Evolutionary conservation across 1,140 invertebrate genomes (phyloP).

Genomic region (Brachionus asplanchnoidis): DNA sequence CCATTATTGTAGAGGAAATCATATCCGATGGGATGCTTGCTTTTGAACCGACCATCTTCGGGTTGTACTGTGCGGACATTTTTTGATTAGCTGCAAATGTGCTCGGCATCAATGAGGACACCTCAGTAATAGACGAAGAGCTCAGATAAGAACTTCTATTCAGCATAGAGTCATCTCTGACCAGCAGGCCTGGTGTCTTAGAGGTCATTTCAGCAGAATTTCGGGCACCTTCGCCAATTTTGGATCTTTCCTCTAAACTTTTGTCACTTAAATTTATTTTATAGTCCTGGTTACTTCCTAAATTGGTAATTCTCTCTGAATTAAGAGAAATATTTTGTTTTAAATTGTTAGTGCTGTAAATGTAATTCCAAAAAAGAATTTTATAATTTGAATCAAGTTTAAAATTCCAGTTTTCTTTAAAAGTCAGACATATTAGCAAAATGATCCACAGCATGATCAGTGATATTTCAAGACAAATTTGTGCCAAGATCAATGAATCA

Average conservation of each 20-base stretch:
- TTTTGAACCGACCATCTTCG: neutral
- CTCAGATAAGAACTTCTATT: constrained; percentile 23
- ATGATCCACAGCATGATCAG: neutral
- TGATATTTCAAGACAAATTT: neutral
- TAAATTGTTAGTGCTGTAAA: neutral
- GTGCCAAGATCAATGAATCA: neutral
- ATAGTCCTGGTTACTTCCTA: neutral
- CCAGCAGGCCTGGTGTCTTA: neutral
- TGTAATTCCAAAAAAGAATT: neutral
- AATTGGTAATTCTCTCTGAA: neutral
- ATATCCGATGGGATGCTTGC: neutral
- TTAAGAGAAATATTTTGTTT: neutral
- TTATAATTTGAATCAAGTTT: constrained; percentile 12
- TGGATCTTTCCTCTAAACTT: neutral
- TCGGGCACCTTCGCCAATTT: neutral
- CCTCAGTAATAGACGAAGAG: constrained; percentile 15
- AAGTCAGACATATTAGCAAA: neutral
- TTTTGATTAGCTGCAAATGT: neutral
- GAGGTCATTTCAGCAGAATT: neutral
- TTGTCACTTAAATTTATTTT: neutral
- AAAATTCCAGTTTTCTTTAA: neutral
- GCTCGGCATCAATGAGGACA: constrained; percentile 9
- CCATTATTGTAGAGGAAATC: neutral
- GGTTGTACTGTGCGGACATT: neutral
- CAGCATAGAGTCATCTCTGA: neutral